A percentile compares a stretch with the other conserved stretches of the same genome.
Conservation (phyloP, 2,888 invertebrate species). For the Drosophila siamana region DNA sequence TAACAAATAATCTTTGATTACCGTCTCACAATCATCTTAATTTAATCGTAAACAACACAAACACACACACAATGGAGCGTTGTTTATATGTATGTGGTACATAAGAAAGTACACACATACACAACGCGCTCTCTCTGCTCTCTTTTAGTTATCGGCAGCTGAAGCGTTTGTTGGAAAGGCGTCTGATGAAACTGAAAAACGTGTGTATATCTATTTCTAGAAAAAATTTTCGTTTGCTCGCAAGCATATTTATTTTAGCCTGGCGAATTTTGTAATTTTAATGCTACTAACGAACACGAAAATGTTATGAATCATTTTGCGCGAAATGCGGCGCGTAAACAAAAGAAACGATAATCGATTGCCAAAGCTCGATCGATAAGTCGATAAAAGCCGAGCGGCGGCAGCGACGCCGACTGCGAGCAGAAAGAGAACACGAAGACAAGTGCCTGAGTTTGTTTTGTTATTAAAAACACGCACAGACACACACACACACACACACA, state of each 20-base stretch:
- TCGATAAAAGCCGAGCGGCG: conserved; percentile 38
- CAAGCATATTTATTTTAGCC: conserved; percentile 42
- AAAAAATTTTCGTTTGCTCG: conserved; percentile 36
- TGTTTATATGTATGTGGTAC: conserved; percentile 30
- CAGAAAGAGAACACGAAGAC: conserved; percentile 26
- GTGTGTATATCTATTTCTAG: conserved; percentile 81
- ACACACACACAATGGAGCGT: conserved; percentile 9
- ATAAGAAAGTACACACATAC: conserved; percentile 13
- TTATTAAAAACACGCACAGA: conserved; percentile 59
- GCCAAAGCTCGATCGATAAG: conserved; percentile 42
- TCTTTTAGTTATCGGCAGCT: conserved; percentile 34
- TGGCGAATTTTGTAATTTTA: conserved; percentile 49
- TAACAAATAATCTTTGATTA: conserved; percentile 79
- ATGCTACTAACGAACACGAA: conserved; percentile 23
- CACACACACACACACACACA: conserved; percentile 11
- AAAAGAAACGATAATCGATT: conserved; percentile 55
- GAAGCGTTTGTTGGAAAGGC: conserved; percentile 40
- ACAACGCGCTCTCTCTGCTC: conserved; percentile 6
- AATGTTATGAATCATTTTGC: conserved; percentile 60
- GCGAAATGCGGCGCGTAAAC: conserved; percentile 57
- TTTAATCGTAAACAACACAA: conserved; percentile 76
- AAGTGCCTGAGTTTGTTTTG: conserved; percentile 63
- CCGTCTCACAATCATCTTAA: conserved; percentile 72
- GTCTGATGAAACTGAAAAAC: conserved; percentile 60
- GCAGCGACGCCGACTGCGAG: conserved; percentile 1